Evolutionary conservation across 2,797 vertebrate species (phyloP).

Genomic region (Urosaurus nigricauda): DNA sequence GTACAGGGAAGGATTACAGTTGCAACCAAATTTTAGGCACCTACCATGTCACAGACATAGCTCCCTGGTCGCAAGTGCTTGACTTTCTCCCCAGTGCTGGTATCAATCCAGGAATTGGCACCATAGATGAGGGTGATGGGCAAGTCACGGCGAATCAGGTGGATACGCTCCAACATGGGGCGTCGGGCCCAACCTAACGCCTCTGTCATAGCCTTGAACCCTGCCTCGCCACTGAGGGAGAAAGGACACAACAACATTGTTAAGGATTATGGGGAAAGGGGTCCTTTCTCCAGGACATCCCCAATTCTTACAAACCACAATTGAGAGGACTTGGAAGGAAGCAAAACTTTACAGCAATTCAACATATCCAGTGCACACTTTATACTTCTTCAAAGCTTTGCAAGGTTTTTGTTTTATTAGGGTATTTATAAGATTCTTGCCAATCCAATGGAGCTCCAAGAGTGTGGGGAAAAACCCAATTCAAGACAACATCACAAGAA

Average conservation of each 20-base stretch:
- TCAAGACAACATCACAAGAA: no score
- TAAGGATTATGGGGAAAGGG: not conserved
- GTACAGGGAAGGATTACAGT: no score
- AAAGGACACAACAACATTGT: not conserved
- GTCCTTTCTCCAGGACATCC: rapidly evolving
- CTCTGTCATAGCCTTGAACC: constrained; percentile 90
- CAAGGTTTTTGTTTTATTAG: not conserved
- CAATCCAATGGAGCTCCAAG: no score
- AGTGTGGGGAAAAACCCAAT: no score
- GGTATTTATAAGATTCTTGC: no score
- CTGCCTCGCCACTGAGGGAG: constrained; percentile 86
- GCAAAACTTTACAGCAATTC: no score
- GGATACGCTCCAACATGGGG: constrained; percentile 89
- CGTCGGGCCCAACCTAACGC: constrained; percentile 90
- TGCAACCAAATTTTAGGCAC: not conserved
- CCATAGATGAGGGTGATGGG: constrained; percentile 91
- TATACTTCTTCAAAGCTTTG: not conserved
- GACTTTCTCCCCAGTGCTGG: constrained; percentile 83
- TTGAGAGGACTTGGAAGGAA: not conserved
- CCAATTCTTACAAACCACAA: not conserved
- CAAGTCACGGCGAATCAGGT: constrained; percentile 83
- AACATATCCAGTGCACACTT: not conserved
- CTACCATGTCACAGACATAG: constrained; percentile 84
- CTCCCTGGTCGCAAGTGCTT: constrained; percentile 79
- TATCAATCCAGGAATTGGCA: constrained; percentile 89